These are phyloP conservation scores for Scaptomyza cyrtandrae DNA, from an alignment of 2,888 invertebrate genomes.

Conservation along the genomic window DNA sequence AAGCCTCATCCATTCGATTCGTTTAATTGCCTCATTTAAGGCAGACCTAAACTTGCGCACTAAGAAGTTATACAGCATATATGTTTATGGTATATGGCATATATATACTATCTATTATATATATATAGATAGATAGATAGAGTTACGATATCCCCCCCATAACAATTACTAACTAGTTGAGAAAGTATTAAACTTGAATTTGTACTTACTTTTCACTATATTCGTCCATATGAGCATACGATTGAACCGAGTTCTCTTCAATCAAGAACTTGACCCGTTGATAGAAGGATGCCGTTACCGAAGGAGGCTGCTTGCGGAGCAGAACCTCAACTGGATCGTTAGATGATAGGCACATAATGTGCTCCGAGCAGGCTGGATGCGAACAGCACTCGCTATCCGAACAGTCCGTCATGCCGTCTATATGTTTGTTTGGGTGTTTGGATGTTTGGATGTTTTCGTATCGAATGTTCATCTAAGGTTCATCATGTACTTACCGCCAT, in stretches of 20 bases:
- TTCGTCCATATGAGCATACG: constrained; percentile 98
- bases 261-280: constrained; percentile 99
- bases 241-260: constrained; percentile 99
- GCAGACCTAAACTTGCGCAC: constrained; percentile 51
- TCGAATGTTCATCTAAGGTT: not conserved
- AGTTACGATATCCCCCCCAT: constrained; percentile 17
- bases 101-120: constrained; percentile 44
- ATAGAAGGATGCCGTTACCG: constrained; percentile 98
- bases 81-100: constrained; percentile 10
- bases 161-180: constrained; percentile 13
- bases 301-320: constrained; percentile 97
- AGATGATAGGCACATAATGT: constrained; percentile 97
- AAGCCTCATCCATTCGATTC: constrained; percentile 42
- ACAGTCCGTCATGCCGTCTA: constrained; percentile 99
- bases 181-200: constrained; percentile 20
- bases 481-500: constrained; percentile 91
- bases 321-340: constrained; percentile 98
- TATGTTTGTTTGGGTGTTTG: constrained; percentile 5
- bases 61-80: constrained; percentile 53
- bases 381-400: constrained; percentile 99
- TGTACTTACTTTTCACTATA: constrained; percentile 98
- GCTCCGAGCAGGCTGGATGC: constrained; percentile 93
- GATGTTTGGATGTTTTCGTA: not conserved
- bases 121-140: constrained; percentile 31
- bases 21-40: not conserved